A percentile compares a stretch with the other conserved stretches of the same genome.
Conservation (phyloP, 2,888 invertebrate genomes). For the Pilophorus perplexus region DNA sequence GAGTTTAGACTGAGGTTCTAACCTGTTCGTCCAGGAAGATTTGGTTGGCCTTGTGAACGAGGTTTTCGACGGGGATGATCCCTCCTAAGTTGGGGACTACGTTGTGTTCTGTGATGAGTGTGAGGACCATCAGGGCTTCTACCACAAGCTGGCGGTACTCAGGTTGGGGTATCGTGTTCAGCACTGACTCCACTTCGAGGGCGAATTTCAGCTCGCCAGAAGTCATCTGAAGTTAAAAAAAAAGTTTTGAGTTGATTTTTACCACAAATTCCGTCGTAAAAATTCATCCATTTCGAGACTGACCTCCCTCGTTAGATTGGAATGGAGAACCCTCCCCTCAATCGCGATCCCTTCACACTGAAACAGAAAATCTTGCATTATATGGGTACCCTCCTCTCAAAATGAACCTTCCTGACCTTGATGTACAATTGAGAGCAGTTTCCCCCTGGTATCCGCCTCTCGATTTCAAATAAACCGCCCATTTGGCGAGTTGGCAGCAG, state of each 20-base stretch:
- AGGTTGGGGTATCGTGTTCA: constrained; percentile 96
- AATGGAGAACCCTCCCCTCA: constrained; percentile 84
- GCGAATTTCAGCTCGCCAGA: constrained; percentile 98
- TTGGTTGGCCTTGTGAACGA: constrained; percentile 91
- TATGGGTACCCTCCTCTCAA: too few species aligned
- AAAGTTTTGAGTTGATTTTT: background rate
- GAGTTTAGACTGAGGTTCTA: too few species aligned
- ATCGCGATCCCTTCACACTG: constrained; percentile 92
- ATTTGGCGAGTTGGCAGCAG: too few species aligned
- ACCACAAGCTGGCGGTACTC: constrained; percentile 96
- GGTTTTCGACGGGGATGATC: constrained; percentile 80
- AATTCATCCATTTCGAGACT: too few species aligned
- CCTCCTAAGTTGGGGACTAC: constrained; percentile 73
- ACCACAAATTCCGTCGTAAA: too few species aligned
- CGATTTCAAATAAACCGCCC: too few species aligned
- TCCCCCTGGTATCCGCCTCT: too few species aligned
- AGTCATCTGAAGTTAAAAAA: constrained; percentile 73
- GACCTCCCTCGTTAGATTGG: constrained; percentile 88
- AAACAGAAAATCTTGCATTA: constrained; percentile 51
- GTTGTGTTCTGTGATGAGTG: constrained; percentile 84
- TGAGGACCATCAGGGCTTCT: constrained; percentile 94
- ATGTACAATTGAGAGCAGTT: too few species aligned
- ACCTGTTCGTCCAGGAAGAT: constrained; percentile 96
- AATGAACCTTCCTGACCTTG: too few species aligned
- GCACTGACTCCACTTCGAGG: constrained; percentile 90